A percentile compares a stretch with the other conserved stretches of the same genome.
These are phyloP conservation scores for Macroramphosus scolopax DNA, from an alignment of 2,797 vertebrate species.

Conservation along the genomic window DNA sequence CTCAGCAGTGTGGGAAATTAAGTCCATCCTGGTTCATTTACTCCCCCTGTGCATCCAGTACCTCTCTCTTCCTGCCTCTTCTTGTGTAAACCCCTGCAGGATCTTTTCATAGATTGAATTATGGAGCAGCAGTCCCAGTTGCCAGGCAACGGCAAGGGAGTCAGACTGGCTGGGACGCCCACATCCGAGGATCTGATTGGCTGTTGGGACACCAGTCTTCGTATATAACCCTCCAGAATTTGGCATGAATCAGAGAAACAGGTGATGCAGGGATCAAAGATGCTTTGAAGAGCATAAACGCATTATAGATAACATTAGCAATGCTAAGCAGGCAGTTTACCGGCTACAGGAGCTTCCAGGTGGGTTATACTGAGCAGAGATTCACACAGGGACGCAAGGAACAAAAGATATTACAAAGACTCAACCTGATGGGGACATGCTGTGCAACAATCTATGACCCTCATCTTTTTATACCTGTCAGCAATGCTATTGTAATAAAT, in stretches of 20 bases:
- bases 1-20: slow-evolving; percentile 57
- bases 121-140: slow-evolving; percentile 57
- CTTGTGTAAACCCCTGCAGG: slow-evolving; percentile 44
- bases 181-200: slow-evolving; percentile 49
- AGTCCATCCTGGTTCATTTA: slow-evolving; percentile 46
- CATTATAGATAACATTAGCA: slow-evolving; percentile 28
- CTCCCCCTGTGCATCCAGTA: slow-evolving; percentile 11
- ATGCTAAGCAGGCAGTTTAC: slow-evolving; percentile 20
- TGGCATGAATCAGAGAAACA: slow-evolving; percentile 24
- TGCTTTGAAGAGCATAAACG: slow-evolving; percentile 53
- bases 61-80: slow-evolving; percentile 24
- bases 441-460: neutral
- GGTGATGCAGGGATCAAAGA: slow-evolving; percentile 40
- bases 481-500: no score
- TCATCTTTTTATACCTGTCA: slow-evolving; percentile 2
- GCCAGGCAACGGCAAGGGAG: slow-evolving; percentile 64
- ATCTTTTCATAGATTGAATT: slow-evolving; percentile 46
- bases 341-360: slow-evolving; percentile 20
- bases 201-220: slow-evolving; percentile 18
- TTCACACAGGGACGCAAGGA: slow-evolving; percentile 7
- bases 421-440: neutral
- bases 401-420: slow-evolving; percentile 5
- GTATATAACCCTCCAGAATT: slow-evolving; percentile 14
- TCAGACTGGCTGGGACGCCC: slow-evolving; percentile 29
- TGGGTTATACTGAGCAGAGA: slow-evolving; percentile 16